These are phyloP conservation scores for Standfussiana lucernea DNA, from an alignment of 2,888 invertebrate genomes.

Conservation along the genomic window DNA sequence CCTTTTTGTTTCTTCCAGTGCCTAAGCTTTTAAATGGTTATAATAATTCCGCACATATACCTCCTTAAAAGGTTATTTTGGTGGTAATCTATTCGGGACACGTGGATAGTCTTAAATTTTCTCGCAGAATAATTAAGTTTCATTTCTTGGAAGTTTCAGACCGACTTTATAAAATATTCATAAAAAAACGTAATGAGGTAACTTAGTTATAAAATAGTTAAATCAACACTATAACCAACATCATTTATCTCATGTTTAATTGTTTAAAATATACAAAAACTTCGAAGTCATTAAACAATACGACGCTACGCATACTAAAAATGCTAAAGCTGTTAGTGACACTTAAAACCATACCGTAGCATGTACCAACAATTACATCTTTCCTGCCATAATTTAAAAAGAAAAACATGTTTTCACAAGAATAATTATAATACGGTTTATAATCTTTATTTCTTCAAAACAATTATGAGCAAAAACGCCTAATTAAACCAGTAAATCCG, in stretches of 20 bases:
- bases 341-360: not conserved
- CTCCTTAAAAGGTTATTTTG: not conserved
- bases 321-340: not conserved
- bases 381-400: not conserved
- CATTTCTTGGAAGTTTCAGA: not conserved
- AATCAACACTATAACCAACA: not conserved
- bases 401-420: not conserved
- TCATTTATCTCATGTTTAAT: not conserved
- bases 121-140: not conserved
- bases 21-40: slow-evolving; percentile 33
- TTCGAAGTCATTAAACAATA: too few relatives aligned
- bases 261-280: not conserved
- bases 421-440: not conserved
- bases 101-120: not conserved
- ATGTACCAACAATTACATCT: not conserved
- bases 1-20: slow-evolving; percentile 70
- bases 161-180: not conserved
- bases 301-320: not conserved
- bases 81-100: not conserved
- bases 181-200: not conserved
- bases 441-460: slow-evolving; percentile 16
- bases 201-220: not conserved
- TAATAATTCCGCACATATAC: slow-evolving; percentile 1
- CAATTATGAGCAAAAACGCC: not conserved
- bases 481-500: not conserved